phyloP scores from a whole-genome alignment of 2,888 invertebrate genomes.

The Galerucella nymphaeae region DNA sequence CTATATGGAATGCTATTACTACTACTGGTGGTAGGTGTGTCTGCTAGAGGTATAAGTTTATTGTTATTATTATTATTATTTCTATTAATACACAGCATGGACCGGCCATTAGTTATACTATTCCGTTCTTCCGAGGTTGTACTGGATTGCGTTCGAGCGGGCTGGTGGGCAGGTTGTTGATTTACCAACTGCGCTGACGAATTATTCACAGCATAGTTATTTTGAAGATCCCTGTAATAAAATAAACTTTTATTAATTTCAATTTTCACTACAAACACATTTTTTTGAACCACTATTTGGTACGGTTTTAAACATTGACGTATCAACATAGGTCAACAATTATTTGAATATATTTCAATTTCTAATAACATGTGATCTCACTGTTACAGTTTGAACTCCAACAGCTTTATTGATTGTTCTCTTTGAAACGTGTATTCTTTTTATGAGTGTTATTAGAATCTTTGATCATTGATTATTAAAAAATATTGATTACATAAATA shows the following conservation, averaged over 20 bases:
- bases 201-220: slow-evolving; percentile 55
- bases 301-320: too few relatives aligned
- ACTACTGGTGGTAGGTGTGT: slow-evolving; percentile 73
- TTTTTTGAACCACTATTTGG: too few relatives aligned
- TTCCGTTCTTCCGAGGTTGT: slow-evolving; percentile 52
- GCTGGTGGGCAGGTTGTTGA: slow-evolving; percentile 64
- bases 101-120: slow-evolving; percentile 57
- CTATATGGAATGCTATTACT: slow-evolving; percentile 80
- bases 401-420: too few relatives aligned
- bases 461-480: too few relatives aligned
- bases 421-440: too few relatives aligned
- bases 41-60: slow-evolving; percentile 77
- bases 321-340: too few relatives aligned
- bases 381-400: too few relatives aligned
- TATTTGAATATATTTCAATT: too few relatives aligned
- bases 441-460: background rate
- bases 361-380: too few relatives aligned
- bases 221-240: slow-evolving; percentile 51
- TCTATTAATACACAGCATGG: slow-evolving; percentile 42
- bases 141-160: slow-evolving; percentile 54
- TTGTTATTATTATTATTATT: slow-evolving; percentile 62
- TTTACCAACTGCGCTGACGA: slow-evolving; percentile 58
- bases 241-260: background rate
- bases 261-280: too few relatives aligned
- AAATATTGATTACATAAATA: too few relatives aligned